Conservation (phyloP, 2,888 invertebrate genomes). For the Metalampra italica region DNA sequence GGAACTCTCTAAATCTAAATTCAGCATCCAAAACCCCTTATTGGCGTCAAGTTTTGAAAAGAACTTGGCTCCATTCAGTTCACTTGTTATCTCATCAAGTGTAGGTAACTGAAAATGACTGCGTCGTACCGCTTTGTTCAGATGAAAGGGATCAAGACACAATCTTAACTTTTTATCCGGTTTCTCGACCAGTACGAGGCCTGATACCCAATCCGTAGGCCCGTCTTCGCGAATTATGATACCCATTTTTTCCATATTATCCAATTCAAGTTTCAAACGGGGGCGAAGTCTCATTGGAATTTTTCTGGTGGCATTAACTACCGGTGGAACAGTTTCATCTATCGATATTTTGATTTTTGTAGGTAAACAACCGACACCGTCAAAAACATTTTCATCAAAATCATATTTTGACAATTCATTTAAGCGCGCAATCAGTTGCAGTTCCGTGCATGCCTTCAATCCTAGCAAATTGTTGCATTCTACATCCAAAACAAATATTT, state of each 20-base stretch:
- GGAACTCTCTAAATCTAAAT: not conserved
- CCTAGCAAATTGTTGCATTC: not conserved
- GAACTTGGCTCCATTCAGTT: not conserved
- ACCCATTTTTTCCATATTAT: not conserved
- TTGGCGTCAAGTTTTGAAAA: not conserved
- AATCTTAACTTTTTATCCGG: constrained; percentile 5
- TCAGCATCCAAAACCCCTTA: constrained; percentile 11
- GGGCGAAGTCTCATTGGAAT: constrained; percentile 2
- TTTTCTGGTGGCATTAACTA: constrained; percentile 6
- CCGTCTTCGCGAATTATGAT: not conserved
- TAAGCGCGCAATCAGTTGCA: not conserved
- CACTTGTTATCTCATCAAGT: not conserved
- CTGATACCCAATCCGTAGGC: constrained; percentile 7
- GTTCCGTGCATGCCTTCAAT: not conserved
- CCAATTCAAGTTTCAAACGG: constrained; percentile 2
- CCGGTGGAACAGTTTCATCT: constrained; percentile 4
- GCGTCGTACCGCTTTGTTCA: constrained; percentile 1
- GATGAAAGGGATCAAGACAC: constrained; percentile 7
- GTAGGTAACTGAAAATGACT: not conserved
- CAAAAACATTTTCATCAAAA: not conserved
- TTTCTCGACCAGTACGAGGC: not conserved
- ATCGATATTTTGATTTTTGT: not conserved
- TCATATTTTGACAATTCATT: not conserved
- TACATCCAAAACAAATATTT: not conserved
- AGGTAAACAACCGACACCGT: constrained; percentile 3